These are phyloP conservation scores for Platyscapa corneri DNA, from an alignment of 1,140 invertebrate species.

Conservation along the genomic window DNA sequence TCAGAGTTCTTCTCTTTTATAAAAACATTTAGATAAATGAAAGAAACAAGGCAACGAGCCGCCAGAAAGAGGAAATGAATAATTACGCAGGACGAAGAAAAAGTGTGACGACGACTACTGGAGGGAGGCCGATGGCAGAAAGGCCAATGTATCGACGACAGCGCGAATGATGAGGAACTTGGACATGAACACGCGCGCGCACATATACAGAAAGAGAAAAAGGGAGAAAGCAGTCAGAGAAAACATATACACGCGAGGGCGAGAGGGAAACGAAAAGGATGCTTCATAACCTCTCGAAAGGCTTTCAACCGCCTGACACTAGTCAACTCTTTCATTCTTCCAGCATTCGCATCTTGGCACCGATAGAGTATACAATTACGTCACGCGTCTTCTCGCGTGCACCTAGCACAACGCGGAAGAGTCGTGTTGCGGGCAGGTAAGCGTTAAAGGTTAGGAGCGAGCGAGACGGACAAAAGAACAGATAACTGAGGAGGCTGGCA, in stretches of 20 bases:
- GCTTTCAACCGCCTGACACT: slow-evolving; percentile 23
- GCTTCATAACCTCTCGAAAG: slow-evolving; percentile 36
- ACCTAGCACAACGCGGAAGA: slow-evolving; percentile 8
- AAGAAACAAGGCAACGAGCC: background rate
- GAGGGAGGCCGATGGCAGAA: background rate
- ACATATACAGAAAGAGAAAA: no score
- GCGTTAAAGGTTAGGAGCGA: slow-evolving; percentile 36
- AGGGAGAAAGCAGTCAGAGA: no score
- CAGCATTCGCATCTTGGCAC: background rate
- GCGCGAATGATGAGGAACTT: background rate
- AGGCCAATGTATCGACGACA: background rate
- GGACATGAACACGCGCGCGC: background rate
- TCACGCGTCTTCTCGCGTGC: background rate
- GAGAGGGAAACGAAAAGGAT: background rate
- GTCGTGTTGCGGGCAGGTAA: background rate
- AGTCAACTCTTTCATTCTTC: background rate
- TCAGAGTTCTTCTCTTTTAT: background rate
- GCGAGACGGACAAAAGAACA: background rate
- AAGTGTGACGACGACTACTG: background rate
- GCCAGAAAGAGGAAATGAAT: background rate
- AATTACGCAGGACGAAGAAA: background rate
- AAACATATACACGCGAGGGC: background rate
- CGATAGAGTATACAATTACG: background rate
- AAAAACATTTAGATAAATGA: background rate
- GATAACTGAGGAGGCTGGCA: background rate